Base-by-base conservation (phyloP, 2,797 vertebrate genomes). In the Mastacembelus armatus region DNA sequence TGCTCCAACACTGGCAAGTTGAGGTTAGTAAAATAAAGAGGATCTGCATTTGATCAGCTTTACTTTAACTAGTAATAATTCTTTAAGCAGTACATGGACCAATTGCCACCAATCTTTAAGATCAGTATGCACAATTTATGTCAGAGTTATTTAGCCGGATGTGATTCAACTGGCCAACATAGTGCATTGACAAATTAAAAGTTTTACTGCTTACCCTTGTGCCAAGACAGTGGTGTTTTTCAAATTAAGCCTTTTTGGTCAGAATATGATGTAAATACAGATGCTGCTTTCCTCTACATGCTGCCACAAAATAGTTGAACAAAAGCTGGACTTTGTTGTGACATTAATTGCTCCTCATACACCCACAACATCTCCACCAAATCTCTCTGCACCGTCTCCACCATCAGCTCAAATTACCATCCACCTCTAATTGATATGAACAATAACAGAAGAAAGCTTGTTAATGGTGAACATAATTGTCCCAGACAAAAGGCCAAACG, bases 401-500 rank as follows among this genome's bases (percentile, higher is more conserved):
- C 90, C 88, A 84, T 95, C 95, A 89, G 56, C 93, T 94, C 92
- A 91, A 93, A 95, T 96, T 93, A 95, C 91, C 88, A 71, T 94
- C 93, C 89, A 85, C 16, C 83, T 91, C 93, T 93, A 94, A 94
- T 93, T 94, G 92, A 94, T 93, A 93, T 89, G 94, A 94, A 94
- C 93, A 92, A 92, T 91, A 94, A 91, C 92, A 90, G 90, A 94
- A 94, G 91, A 94, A 93, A 90, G 94, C 89, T 92, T 91, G 93
- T 94, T 95, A 92, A 94, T 92, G 90, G 87, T 92, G 90, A 94
- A 94, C 91, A 88, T 92, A 85, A 78, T 85, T 80, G 84, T 81
- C 77, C 69, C 74, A 74, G 68, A 76, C 80, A 86, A 90, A 91
- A 90, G 77, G 82, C 78, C 85, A 89, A 90, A 90, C 85, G 79